Conservation (phyloP, 2,797 vertebrate genomes). For the Hylomyscus alleni region DNA sequence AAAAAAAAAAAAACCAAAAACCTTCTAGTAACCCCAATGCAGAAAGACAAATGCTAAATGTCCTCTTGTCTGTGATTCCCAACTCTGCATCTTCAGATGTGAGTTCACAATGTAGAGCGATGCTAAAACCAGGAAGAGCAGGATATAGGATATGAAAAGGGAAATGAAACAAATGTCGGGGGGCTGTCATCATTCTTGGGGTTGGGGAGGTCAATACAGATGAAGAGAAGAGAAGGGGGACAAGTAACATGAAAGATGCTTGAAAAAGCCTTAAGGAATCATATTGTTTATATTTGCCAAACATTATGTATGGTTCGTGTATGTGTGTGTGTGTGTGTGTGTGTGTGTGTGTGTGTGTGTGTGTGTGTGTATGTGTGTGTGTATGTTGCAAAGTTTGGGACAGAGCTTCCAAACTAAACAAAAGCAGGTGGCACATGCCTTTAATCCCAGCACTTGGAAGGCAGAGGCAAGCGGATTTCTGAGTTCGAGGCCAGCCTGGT, state of each 20-base stretch:
- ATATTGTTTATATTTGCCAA: neutral
- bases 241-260: neutral
- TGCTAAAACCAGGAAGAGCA: neutral
- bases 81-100: neutral
- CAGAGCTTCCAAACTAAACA: neutral
- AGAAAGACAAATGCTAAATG: neutral
- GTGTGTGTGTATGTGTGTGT: too few relatives aligned
- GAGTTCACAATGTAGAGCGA: neutral
- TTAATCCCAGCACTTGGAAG: too few relatives aligned
- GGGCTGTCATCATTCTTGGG: neutral
- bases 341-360: too few relatives aligned
- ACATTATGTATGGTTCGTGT: neutral
- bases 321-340: too few relatives aligned
- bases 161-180: neutral
- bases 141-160: neutral
- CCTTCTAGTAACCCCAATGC: neutral
- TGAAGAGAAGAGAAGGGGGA: neutral
- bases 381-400: neutral
- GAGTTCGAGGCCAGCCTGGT: too few relatives aligned
- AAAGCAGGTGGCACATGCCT: neutral
- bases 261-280: neutral
- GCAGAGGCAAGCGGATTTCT: too few relatives aligned
- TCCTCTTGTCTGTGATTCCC: neutral
- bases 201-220: neutral
- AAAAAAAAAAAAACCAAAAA: too few relatives aligned